phyloP scores from a whole-genome alignment of 2,113 vertebrate genomes.

The Rhabdomys dilectus region DNA sequence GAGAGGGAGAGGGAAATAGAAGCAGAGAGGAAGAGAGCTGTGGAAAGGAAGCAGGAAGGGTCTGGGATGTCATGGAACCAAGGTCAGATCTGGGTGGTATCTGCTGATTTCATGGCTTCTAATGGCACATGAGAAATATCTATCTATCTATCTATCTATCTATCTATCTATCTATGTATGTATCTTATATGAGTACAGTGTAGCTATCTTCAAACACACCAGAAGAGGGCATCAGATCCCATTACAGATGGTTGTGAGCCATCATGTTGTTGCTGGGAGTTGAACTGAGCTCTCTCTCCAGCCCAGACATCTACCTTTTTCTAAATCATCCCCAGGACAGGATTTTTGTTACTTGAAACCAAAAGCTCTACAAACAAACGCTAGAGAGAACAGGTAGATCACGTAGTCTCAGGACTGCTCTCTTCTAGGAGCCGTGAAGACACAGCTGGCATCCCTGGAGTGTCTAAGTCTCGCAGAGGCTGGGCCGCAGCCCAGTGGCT shows the following conservation, averaged over 20 bases:
- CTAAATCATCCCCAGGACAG: background rate
- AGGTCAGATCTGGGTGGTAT: background rate
- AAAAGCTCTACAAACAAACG: background rate
- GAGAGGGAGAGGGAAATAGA: rapidly evolving
- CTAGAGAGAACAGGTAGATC: background rate
- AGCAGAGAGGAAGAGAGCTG: too few relatives aligned
- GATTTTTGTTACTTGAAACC: background rate
- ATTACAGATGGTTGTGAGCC: too few relatives aligned
- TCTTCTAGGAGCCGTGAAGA: background rate
- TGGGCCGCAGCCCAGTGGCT: background rate
- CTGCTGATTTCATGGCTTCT: background rate
- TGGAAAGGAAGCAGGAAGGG: too few relatives aligned
- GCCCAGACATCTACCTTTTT: too few relatives aligned
- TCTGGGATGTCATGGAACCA: background rate
- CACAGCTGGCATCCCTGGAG: background rate
- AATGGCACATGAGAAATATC: background rate
- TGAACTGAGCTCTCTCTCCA: too few relatives aligned
- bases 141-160: rapidly evolving
- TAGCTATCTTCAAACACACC: too few relatives aligned
- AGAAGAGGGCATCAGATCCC: too few relatives aligned
- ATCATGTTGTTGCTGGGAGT: too few relatives aligned
- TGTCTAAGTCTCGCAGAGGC: background rate
- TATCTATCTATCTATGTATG: too few relatives aligned
- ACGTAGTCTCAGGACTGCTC: background rate
- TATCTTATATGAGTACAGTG: too few relatives aligned